Evolutionary conservation across 2,797 vertebrate species (phyloP).

Genomic region (Salarias fasciatus): DNA sequence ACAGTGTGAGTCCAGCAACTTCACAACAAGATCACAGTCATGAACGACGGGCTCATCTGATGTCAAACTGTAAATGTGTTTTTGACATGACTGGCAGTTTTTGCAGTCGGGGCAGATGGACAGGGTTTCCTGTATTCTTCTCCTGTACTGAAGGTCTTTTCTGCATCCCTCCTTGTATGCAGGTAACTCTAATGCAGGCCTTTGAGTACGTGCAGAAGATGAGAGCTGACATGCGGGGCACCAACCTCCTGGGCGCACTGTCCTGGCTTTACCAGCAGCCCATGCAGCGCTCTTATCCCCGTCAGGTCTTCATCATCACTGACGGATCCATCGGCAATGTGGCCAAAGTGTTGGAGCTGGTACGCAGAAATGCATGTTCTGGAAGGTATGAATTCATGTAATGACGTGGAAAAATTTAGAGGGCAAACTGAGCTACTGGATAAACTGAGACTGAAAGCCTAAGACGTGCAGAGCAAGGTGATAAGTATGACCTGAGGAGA

Average conservation of each 20-base stretch:
- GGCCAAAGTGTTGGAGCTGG: slow-evolving; percentile 87
- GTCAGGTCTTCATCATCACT: slow-evolving; percentile 92
- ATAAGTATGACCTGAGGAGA: slow-evolving; percentile 5
- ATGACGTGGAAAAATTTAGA: no score
- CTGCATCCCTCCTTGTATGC: slow-evolving; percentile 16
- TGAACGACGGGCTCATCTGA: slow-evolving; percentile 52
- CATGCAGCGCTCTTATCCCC: slow-evolving; percentile 87
- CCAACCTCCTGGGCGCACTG: slow-evolving; percentile 87
- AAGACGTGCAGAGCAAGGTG: slow-evolving; percentile 18
- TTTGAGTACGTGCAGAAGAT: slow-evolving; percentile 86
- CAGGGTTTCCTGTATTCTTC: slow-evolving; percentile 30
- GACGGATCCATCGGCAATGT: slow-evolving; percentile 70
- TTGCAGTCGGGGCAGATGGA: slow-evolving; percentile 40
- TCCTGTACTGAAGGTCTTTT: slow-evolving; percentile 30
- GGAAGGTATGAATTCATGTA: slow-evolving; percentile 82
- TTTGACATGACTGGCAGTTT: slow-evolving; percentile 40
- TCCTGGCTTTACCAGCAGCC: slow-evolving; percentile 91
- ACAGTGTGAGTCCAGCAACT: slow-evolving; percentile 22
- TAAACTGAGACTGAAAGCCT: no score
- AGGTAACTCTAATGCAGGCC: slow-evolving; percentile 86
- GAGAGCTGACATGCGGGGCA: slow-evolving; percentile 74
- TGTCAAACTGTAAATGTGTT: slow-evolving; percentile 55
- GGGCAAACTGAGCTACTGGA: no score
- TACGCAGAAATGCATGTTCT: slow-evolving; percentile 87
- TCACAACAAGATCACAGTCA: no score